phyloP scores from a whole-genome alignment of 2,797 vertebrate genomes.

The Molossus molossus region DNA sequence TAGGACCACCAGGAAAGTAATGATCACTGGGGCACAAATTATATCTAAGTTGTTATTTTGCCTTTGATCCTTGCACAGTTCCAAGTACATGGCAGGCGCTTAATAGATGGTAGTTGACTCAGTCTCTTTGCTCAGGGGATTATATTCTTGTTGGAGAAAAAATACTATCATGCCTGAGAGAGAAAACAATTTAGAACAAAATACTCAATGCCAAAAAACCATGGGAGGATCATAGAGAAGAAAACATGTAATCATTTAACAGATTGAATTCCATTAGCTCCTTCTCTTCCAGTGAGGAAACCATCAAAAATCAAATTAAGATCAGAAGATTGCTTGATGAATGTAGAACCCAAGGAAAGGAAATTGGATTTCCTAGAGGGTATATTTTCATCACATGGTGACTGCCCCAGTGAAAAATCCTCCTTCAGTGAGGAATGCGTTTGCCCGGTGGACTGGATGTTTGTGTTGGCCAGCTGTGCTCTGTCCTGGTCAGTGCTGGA shows the following conservation, averaged over 20 bases:
- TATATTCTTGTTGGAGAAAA: constrained; percentile 64
- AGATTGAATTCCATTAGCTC: constrained; percentile 45
- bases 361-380: constrained; percentile 84
- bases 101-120: constrained; percentile 53
- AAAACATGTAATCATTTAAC: constrained; percentile 66
- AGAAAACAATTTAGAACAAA: constrained; percentile 74
- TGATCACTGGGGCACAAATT: background rate
- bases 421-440: constrained; percentile 22
- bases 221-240: constrained; percentile 58
- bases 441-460: constrained; percentile 73
- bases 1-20: background rate
- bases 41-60: background rate
- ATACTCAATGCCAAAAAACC: constrained; percentile 63
- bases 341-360: constrained; percentile 64
- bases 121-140: constrained; percentile 40
- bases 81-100: background rate
- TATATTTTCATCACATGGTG: constrained; percentile 70
- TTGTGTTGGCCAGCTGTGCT: constrained; percentile 70
- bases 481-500: constrained; percentile 63
- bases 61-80: background rate
- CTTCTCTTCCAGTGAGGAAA: constrained; percentile 80
- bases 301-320: constrained; percentile 84
- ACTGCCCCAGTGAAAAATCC: constrained; percentile 54
- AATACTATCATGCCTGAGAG: constrained; percentile 54
- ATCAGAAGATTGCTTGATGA: constrained; percentile 76